Evolutionary conservation across 1,140 invertebrate species (phyloP).

Genomic region (Pseudomyrmex flavicornis): DNA sequence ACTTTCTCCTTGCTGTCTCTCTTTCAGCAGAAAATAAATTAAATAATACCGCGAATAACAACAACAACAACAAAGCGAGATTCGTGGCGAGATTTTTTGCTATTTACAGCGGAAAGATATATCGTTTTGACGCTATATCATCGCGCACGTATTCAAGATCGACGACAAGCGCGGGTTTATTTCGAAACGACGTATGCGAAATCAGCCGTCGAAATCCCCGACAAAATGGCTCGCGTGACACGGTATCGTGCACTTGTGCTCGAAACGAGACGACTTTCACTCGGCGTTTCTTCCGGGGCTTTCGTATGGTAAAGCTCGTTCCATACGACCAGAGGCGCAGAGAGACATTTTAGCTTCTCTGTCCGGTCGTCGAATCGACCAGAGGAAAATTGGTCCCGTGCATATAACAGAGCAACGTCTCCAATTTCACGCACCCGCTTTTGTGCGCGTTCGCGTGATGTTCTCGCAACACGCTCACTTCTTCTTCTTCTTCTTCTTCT

Average conservation of each 20-base stretch:
- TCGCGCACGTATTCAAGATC: no score
- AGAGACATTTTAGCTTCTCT: slow-evolving; percentile 37
- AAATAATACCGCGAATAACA: no score
- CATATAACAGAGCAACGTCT: slow-evolving; percentile 55
- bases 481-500: background rate
- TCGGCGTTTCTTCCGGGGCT: slow-evolving; percentile 29
- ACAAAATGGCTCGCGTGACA: slow-evolving; percentile 40
- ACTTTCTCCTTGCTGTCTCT: background rate
- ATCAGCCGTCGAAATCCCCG: background rate
- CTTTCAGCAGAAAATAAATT: no score
- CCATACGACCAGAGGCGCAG: slow-evolving; percentile 1
- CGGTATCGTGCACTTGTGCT: slow-evolving; percentile 26
- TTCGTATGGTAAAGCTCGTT: slow-evolving; percentile 49
- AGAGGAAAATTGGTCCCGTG: slow-evolving; percentile 54
- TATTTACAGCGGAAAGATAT: background rate
- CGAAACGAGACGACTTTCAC: slow-evolving; percentile 46
- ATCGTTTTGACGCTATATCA: background rate
- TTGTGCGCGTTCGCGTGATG: slow-evolving; percentile 43
- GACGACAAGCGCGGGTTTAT: background rate
- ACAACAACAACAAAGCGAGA: no score
- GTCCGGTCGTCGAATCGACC: slow-evolving; percentile 18
- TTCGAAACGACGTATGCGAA: background rate
- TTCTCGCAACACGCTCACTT: slow-evolving; percentile 4
- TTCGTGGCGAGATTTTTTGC: background rate
- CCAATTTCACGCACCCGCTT: slow-evolving; percentile 61